Conservation (phyloP, 2,888 invertebrate genomes). For the Nomada ferruginata region DNA sequence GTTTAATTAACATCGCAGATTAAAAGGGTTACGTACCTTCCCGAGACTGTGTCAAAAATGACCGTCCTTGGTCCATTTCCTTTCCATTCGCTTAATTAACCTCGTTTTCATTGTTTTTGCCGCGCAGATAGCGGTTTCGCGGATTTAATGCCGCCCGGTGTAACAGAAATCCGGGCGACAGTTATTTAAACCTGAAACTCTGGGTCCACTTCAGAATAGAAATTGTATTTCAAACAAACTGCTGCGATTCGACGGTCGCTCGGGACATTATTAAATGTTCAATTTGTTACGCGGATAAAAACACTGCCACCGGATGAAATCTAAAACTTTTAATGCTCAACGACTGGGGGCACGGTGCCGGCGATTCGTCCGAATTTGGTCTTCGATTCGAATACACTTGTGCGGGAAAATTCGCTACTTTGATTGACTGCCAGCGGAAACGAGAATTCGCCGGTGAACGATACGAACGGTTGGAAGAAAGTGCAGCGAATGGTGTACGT, state of each 20-base stretch:
- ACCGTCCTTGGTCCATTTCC: neutral
- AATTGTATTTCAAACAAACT: conserved; percentile 20
- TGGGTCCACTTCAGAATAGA: neutral
- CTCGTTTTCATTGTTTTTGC: conserved; percentile 38
- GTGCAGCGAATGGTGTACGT: too few species aligned
- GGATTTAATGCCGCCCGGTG: neutral
- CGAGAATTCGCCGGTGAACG: too few species aligned
- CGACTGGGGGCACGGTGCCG: neutral
- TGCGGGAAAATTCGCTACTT: neutral
- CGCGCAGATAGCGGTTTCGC: neutral
- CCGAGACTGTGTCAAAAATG: conserved; percentile 38
- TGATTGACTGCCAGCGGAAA: neutral
- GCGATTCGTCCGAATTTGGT: neutral
- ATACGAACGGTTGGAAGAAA: too few species aligned
- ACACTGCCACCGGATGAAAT: neutral
- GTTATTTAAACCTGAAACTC: conserved; percentile 31
- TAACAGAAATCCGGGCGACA: conserved; percentile 6
- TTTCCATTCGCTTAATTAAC: conserved; percentile 39
- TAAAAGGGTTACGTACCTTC: conserved; percentile 26
- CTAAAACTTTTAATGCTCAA: conserved; percentile 15
- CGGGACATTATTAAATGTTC: conserved; percentile 28
- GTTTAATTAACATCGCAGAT: conserved; percentile 39
- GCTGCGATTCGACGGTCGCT: neutral
- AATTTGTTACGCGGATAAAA: conserved; percentile 26
- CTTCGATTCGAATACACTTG: too few species aligned